phyloP scores from a whole-genome alignment of 2,888 invertebrate species.

The Seira musarum region DNA sequence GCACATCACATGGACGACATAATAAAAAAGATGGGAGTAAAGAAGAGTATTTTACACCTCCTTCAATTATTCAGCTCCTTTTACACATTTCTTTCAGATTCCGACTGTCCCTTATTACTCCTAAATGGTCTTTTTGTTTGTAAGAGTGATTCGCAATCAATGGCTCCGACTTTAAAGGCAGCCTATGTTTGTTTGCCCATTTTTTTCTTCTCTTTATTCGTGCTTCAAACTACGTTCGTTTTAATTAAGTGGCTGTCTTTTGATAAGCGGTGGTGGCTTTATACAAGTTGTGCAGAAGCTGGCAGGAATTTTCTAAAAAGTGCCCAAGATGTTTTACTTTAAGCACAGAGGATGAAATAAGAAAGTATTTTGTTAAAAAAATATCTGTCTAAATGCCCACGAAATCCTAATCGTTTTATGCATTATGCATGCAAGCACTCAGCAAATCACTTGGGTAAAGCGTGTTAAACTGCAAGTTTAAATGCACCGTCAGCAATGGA shows the following conservation, averaged over 20 bases:
- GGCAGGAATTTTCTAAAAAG: too few species aligned
- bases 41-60: neutral
- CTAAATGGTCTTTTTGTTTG: too few species aligned
- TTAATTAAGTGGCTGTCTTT: constrained; percentile 8
- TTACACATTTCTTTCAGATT: too few species aligned
- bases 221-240: neutral
- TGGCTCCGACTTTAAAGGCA: neutral
- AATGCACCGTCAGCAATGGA: constrained; percentile 50
- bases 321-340: neutral
- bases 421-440: constrained; percentile 7
- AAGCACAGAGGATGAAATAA: neutral
- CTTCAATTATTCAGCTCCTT: neutral
- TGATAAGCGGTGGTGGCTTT: too few species aligned
- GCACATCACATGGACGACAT: neutral
- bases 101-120: too few species aligned
- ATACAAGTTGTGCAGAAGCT: too few species aligned
- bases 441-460: constrained; percentile 47
- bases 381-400: neutral
- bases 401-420: neutral
- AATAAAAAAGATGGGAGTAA: neutral
- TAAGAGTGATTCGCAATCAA: too few species aligned
- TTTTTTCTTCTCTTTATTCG: neutral
- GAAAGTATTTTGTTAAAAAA: neutral
- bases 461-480: constrained; percentile 55
- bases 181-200: neutral